Conservation (phyloP, 2,113 vertebrate genomes). For the Budorcas taxicolor region DNA sequence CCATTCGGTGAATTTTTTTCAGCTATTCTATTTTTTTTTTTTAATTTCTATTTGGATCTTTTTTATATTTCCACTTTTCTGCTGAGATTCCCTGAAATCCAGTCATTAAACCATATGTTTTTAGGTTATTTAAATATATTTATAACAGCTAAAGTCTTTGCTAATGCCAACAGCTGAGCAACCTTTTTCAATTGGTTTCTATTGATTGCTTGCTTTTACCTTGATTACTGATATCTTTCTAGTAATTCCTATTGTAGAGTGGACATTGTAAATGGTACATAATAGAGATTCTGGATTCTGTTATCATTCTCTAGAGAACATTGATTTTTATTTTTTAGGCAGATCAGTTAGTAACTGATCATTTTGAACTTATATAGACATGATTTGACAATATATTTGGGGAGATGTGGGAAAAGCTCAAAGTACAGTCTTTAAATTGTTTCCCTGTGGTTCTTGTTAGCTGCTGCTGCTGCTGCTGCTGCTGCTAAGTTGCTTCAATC, state of each 20-base stretch:
- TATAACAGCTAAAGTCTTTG: neutral
- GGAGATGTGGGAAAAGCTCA: neutral
- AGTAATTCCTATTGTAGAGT: neutral
- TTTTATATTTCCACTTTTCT: neutral
- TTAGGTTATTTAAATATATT: slow-evolving; percentile 1
- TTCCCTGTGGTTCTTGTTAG: neutral
- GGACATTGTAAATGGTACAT: neutral
- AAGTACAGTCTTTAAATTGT: neutral
- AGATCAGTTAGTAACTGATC: neutral
- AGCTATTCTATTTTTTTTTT: slow-evolving; percentile 15
- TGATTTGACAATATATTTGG: neutral
- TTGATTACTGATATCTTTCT: neutral
- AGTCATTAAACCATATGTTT: neutral
- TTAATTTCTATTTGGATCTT: neutral
- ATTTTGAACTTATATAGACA: neutral
- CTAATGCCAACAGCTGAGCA: neutral
- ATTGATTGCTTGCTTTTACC: neutral
- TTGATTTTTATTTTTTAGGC: slow-evolving; percentile 11
- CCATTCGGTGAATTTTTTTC: neutral
- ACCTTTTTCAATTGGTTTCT: neutral
- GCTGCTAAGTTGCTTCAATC: neutral
- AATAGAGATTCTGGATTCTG: neutral
- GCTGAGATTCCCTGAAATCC: neutral
- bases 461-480: neutral
- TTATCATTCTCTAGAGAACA: neutral